Evolutionary conservation across 2,888 invertebrate genomes (phyloP).

Genomic region (Trichogramma dendrolimi): DNA sequence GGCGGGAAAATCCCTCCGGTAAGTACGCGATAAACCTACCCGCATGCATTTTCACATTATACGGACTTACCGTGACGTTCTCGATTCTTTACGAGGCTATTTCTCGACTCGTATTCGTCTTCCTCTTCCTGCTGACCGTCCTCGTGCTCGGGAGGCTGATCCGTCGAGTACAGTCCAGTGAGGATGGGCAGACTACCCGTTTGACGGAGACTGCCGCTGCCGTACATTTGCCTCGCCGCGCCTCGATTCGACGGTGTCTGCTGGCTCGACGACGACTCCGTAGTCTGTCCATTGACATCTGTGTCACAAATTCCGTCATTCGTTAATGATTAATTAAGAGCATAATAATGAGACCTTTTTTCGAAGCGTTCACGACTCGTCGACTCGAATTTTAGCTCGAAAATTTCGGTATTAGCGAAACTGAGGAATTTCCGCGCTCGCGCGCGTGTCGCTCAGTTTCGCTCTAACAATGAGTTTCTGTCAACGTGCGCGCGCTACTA

Average conservation of each 20-base stretch:
- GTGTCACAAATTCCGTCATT: too few species aligned
- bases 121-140: slow-evolving; percentile 23
- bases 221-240: slow-evolving; percentile 58
- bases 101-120: slow-evolving; percentile 32
- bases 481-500: too few species aligned
- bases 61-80: not conserved
- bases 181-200: slow-evolving; percentile 50
- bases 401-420: too few species aligned
- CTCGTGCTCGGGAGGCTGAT: not conserved
- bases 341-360: too few species aligned
- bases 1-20: not conserved
- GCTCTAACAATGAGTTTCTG: too few species aligned
- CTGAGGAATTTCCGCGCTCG: too few species aligned
- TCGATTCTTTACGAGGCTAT: slow-evolving; percentile 31
- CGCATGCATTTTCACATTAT: too few species aligned
- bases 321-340: too few species aligned
- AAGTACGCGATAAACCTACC: not conserved
- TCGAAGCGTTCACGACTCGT: too few species aligned
- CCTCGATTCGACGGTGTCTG: slow-evolving; percentile 55
- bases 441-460: too few species aligned
- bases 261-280: slow-evolving; percentile 49
- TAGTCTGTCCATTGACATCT: slow-evolving; percentile 30
- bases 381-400: too few species aligned
- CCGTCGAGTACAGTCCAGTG: slow-evolving; percentile 33
- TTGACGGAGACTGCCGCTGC: slow-evolving; percentile 56